Evolutionary conservation across 1,140 invertebrate species (phyloP), one percentile per base, ranked within the genome.

Genomic region (Drosophila takahashii): DNA sequence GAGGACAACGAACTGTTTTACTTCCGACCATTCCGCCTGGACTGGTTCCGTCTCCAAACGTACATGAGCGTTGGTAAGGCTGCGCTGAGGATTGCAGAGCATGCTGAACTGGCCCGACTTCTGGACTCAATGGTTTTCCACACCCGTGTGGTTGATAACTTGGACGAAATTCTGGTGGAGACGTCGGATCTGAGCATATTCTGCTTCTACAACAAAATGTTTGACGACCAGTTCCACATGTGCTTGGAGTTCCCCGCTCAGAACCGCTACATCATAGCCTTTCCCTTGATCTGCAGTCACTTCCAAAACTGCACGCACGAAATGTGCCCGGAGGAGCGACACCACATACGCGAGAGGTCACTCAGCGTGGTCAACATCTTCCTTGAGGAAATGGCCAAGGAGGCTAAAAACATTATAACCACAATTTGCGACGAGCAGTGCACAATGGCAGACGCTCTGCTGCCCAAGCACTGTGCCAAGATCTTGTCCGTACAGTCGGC

Each of bases 181-280:
- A 98, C 98, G 18, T 99, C 98, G 1, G 98, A 99, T 94, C 93
- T 99, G 7, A 99, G 98, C 0, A 95, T 99, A 65, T 99, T 99
- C 90, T 99, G 97, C 91, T 99, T 99, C 92, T 99, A 99, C 90
- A 98, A 95, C 81, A 97, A 97, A 93, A 96, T 98, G 91, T 99
- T 99, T 93, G 98, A 99, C 91, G 97, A 98, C 91, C 98, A 99
- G 92, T 99, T 99, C 91, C 98, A 99, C 85, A 98, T 99, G 97
- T 99, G 98, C 93, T 94, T 99, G 77, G 98, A 99, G 93, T 99
- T 99, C 93, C 98, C 98, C 26, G 98, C 98, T 18, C 98, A 99
- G 93, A 99, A 99, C 93, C 95, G 98, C 18, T 99, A 97, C 87
- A 99, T 99, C 65, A 97, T 99, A 71, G 97, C 98, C 32, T 99